Evolutionary conservation across 37 sponge, comb jelly and placozoan genomes (phyloP), one percentile per base, ranked within the genome.

Genomic region (Cliona cf. orientalis): DNA sequence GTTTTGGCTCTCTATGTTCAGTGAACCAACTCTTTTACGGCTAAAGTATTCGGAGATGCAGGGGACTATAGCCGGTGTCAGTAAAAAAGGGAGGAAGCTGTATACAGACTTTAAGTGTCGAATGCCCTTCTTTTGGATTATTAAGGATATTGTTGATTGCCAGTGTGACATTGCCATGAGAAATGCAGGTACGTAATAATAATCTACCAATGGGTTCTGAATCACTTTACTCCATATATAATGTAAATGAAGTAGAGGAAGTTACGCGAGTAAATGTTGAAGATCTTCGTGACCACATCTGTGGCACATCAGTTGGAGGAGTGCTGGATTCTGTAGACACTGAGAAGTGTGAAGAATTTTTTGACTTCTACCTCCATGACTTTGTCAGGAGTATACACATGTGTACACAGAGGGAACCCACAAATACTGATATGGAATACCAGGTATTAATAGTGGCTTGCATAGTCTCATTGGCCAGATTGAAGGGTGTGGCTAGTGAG

Each of bases 91-190:
- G 26, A 38, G 66, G 38, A 56, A 53, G 32, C 31, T 40, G 5
- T 32, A 46, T 29, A 31, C 34, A 29, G 83, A 76, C 31, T 76
- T 61, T 33, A 41, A 64, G 29, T 92, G 89, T 37, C 71, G 83
- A 42, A 66, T 94, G 22, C 94, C 94, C 3, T 94, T 94, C 71
- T 94, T 84, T 3, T 94, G 94, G 94, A 38, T 89, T 17, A 39
- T 94, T 23, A 86, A 85, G 70, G 79, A 79, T 17, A 53, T 75
- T 17, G 36, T 94, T 26, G 94, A 94, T 19, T 64, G 56, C 22
- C 80, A 80, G 58, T 75, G 68, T 73, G 62, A 69, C 60, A 81
- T 12, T 88, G 72, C 76, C 14, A n/a, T n/a, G n/a, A 49, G 53
- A 49, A 49, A 14, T 14, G 14, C 14, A 49, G 53, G 53, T 49